Percentiles rank a stretch among this genome's conserved stretches.
Conservation (phyloP, 2,888 invertebrate species). For the Eulithis testata region DNA sequence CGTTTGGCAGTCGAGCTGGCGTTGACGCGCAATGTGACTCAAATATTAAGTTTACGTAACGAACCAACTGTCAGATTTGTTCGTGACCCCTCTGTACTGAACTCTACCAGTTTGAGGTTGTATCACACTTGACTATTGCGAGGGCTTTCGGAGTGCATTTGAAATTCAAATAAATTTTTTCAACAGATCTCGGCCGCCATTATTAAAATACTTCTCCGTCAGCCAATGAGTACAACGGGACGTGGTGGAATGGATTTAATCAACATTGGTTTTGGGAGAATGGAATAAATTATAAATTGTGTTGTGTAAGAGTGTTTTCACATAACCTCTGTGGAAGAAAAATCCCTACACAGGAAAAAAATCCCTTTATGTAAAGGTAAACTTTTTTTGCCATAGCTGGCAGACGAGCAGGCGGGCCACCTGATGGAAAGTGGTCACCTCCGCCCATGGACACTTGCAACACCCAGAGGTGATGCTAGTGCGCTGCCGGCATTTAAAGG, state of each 20-base stretch:
- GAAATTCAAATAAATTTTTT: conserved; percentile 52
- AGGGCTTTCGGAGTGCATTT: conserved; percentile 46
- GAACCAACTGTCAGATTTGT: background rate
- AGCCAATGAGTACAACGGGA: conserved; percentile 31
- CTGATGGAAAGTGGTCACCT: too few relatives aligned
- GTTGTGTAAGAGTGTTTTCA: background rate
- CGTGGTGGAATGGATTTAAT: conserved; percentile 36
- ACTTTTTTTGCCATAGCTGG: too few relatives aligned
- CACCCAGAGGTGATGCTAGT: too few relatives aligned
- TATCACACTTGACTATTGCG: conserved; percentile 17
- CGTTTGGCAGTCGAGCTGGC: too few relatives aligned
- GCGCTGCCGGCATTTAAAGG: too few relatives aligned
- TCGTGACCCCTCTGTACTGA: conserved; percentile 5
- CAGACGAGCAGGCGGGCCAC: too few relatives aligned
- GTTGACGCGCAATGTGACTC: too few relatives aligned
- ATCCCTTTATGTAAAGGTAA: too few relatives aligned
- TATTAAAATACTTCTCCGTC: conserved; percentile 52
- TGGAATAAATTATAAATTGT: conserved; percentile 16
- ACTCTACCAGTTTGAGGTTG: background rate
- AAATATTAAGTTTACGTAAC: background rate
- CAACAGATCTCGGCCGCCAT: conserved; percentile 48
- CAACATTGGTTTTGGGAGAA: conserved; percentile 29
- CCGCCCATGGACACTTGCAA: too few relatives aligned
- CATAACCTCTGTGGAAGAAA: background rate
- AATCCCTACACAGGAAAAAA: too few relatives aligned